phyloP scores from a whole-genome alignment of 2,113 vertebrate genomes.

The Pollachius pollachius region DNA sequence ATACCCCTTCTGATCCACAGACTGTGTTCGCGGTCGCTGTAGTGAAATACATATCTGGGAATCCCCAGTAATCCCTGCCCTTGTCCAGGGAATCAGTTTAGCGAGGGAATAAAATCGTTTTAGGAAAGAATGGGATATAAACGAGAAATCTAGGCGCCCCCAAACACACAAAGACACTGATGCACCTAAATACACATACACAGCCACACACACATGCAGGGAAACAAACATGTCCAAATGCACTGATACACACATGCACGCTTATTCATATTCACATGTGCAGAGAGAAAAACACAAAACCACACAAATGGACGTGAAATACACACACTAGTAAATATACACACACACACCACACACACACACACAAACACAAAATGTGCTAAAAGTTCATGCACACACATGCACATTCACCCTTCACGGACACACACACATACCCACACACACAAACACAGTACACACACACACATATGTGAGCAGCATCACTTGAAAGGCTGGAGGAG shows the following conservation, averaged over 20 bases:
- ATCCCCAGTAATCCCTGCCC: conserved; percentile 39
- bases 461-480: conserved; percentile 34
- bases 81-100: conserved; percentile 47
- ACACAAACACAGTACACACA: not conserved
- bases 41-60: conserved; percentile 40
- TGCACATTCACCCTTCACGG: not conserved
- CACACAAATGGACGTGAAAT: not conserved
- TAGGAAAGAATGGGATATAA: conserved; percentile 3
- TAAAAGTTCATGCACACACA: not conserved
- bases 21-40: conserved; percentile 19
- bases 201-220: not conserved
- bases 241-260: not conserved
- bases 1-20: conserved; percentile 34
- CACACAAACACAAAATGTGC: not conserved
- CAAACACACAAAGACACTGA: not conserved
- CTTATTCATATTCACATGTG: not conserved
- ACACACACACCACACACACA: not conserved
- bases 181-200: not conserved
- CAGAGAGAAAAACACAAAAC: not conserved
- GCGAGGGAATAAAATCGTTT: conserved; percentile 19
- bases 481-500: conserved; percentile 50
- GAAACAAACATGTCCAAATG: not conserved
- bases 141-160: conserved; percentile 16
- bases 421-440: not conserved
- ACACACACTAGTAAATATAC: not conserved